A percentile compares a stretch with the other conserved stretches of the same genome.
Conservation (phyloP, 2,113 vertebrate species). For the Plestiodon gilberti region DNA sequence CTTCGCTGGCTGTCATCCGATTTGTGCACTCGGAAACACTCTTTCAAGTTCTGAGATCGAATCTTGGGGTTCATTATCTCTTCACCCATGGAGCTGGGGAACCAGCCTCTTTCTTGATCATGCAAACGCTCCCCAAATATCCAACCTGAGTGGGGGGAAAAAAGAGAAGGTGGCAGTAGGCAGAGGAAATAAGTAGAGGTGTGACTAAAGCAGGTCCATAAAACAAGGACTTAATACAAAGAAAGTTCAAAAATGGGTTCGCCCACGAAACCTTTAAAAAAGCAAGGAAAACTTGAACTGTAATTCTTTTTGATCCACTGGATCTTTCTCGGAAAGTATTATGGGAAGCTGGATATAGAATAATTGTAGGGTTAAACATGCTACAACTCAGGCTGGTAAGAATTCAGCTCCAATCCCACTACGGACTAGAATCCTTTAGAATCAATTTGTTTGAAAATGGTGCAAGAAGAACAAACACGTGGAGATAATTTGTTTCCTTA, state of each 20-base stretch:
- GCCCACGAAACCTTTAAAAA: neutral
- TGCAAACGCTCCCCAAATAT: constrained; percentile 94
- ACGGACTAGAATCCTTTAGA: neutral
- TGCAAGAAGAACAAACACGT: neutral
- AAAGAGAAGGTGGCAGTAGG: constrained; percentile 48
- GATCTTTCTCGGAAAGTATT: neutral
- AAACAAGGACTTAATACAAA: fast-evolving
- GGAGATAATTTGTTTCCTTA: neutral
- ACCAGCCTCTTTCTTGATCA: constrained; percentile 95
- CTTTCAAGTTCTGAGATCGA: constrained; percentile 92
- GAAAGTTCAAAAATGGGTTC: neutral
- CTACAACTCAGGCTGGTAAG: neutral
- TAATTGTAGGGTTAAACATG: neutral
- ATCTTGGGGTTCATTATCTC: constrained; percentile 93
- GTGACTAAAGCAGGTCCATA: neutral
- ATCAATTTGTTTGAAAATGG: neutral
- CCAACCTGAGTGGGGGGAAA: constrained; percentile 79
- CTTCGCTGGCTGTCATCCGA: constrained; percentile 85
- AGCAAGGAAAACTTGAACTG: neutral
- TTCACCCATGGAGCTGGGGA: constrained; percentile 90
- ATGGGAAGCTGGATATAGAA: neutral
- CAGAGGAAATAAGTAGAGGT: neutral
- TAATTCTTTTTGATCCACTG: neutral
- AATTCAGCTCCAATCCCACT: neutral
- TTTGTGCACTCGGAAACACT: constrained; percentile 91